Evolutionary conservation across 1,140 invertebrate species (phyloP), one percentile per base, ranked within the genome.

Genomic region (Drosophila bocqueti): DNA sequence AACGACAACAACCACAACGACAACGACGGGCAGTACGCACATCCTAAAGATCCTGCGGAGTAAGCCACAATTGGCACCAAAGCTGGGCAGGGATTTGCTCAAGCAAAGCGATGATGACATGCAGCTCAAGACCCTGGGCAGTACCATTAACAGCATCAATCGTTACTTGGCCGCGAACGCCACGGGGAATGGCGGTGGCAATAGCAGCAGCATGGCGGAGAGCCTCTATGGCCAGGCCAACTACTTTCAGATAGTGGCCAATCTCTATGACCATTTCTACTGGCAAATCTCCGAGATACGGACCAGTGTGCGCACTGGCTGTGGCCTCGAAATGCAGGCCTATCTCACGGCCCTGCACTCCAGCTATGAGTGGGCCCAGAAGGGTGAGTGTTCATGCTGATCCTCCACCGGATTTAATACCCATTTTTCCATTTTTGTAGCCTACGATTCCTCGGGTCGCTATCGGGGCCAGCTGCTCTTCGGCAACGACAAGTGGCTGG

Each of bases 401-500:
- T 34, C 1, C 0, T 8, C 6, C 10, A 5, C 2, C 15, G 13
- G 49, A 18, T 26, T 40, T 4, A 57, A 18, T 24, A 4, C 10
- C 47, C 2, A 6, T 46, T 5, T 10, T 3, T 9, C 47, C 2
- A 6, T 46, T 5, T 10, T 63, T 58, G 0, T 54, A 97, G 96
- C 97, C 93, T 96, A 95, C 58, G 97, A 97, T 87, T 95, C 96
- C 3, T 97, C 96, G 26, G 97, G 96, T n/a, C 95, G 96, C 55
- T 97, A 97, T 93, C 95, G 95, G 3, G 96, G 96, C 2, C 96
- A 96, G 79, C 95, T 97, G 75, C 94, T 97, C 80, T 97, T 97
- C 79, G 97, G 96, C 9, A 97, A 97, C 87, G 96, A 96, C 81
- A 97, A 96, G 93, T 97, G 96, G 96, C 93, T 97, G 52, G 97